Conservation (phyloP, 2,888 invertebrate genomes). For the Papilio gigon region DNA sequence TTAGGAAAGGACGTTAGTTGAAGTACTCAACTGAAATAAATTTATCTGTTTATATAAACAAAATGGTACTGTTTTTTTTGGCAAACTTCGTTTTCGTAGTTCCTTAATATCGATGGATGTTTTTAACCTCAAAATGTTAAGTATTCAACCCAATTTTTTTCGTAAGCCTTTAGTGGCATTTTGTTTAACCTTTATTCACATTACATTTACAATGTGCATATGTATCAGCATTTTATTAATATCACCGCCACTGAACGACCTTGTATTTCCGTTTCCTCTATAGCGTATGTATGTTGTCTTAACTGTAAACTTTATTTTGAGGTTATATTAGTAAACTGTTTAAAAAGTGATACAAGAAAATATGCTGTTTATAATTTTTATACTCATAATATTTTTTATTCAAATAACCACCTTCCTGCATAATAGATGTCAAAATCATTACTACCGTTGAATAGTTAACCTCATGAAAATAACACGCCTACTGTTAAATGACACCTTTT, state of each 20-base stretch:
- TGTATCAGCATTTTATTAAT: constrained; percentile 13
- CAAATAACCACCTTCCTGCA: no score
- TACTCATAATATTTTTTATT: no score
- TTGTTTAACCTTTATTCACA: neutral
- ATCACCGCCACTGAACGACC: constrained; percentile 8
- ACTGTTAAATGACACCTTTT: no score
- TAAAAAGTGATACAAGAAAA: neutral
- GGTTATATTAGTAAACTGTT: neutral
- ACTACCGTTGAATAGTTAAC: no score
- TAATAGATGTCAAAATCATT: no score
- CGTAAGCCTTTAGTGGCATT: neutral
- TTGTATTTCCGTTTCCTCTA: constrained; percentile 26
- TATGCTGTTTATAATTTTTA: no score
- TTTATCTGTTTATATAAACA: neutral
- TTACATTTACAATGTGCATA: constrained; percentile 4
- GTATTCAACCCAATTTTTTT: neutral
- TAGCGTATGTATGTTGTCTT: constrained; percentile 1
- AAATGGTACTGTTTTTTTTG: neutral
- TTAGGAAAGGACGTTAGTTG: constrained; percentile 15
- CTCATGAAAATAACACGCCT: no score
- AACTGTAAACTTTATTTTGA: neutral
- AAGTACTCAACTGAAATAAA: neutral
- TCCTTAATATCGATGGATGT: no score
- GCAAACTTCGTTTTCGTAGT: neutral
- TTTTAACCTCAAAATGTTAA: no score